These are phyloP conservation scores for Drosophila leonis DNA, from an alignment of 2,888 invertebrate genomes.

Conservation along the genomic window DNA sequence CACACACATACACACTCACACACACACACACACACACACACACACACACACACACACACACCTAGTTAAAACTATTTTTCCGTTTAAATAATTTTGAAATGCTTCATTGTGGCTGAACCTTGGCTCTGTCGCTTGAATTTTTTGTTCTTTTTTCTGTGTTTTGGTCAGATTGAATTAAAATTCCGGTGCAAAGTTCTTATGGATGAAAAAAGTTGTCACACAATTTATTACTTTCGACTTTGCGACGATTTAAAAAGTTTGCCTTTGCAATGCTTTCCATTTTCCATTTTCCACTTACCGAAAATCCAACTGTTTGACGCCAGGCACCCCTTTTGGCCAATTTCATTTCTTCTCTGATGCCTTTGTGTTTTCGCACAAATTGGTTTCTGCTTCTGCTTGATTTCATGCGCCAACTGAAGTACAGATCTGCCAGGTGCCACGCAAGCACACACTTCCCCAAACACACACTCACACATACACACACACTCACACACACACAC, in stretches of 20 bases:
- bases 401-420: slow-evolving; percentile 73
- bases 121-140: slow-evolving; percentile 50
- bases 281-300: slow-evolving; percentile 20
- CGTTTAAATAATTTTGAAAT: slow-evolving; percentile 66
- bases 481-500: slow-evolving; percentile 6
- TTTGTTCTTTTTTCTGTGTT: slow-evolving; percentile 4
- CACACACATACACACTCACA: slow-evolving; percentile 8
- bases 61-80: slow-evolving; percentile 54
- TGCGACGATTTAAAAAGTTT: slow-evolving; percentile 65
- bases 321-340: slow-evolving; percentile 64
- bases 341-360: slow-evolving; percentile 56
- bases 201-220: slow-evolving; percentile 42
- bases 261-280: slow-evolving; percentile 38
- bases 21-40: slow-evolving; percentile 12
- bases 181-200: slow-evolving; percentile 46
- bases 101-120: slow-evolving; percentile 46
- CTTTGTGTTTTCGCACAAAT: slow-evolving; percentile 71
- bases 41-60: slow-evolving; percentile 10
- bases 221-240: slow-evolving; percentile 66
- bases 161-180: slow-evolving; percentile 54
- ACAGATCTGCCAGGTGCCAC: slow-evolving; percentile 61
- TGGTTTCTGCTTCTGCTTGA: slow-evolving; percentile 77
- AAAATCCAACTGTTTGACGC: slow-evolving; percentile 37
- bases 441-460: slow-evolving; percentile 8
- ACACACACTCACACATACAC: background rate